Evolutionary conservation across 2,888 invertebrate species (phyloP).

Genomic region (Netelia inedita): DNA sequence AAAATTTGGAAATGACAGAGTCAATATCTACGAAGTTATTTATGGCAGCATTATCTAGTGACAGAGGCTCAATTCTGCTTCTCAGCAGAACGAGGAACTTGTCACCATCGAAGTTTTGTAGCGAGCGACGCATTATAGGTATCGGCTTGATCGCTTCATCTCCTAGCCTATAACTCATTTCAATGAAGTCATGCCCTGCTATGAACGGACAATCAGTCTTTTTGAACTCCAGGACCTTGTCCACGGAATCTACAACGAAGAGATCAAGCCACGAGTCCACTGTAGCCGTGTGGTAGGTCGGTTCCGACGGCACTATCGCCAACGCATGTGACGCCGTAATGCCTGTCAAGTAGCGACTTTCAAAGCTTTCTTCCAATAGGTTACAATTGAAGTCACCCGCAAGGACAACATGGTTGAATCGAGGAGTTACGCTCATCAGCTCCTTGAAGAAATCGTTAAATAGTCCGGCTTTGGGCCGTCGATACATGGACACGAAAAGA

Average conservation of each 20-base stretch:
- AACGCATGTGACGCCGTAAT: background rate
- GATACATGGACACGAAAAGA: background rate
- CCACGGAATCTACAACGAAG: background rate
- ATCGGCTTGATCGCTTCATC: too few relatives aligned
- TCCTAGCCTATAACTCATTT: background rate
- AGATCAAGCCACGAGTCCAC: conserved; percentile 8
- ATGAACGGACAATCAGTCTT: conserved; percentile 2
- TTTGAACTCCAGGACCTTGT: background rate
- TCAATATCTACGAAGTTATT: too few relatives aligned
- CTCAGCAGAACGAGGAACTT: too few relatives aligned
- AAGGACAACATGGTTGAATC: conserved; percentile 9
- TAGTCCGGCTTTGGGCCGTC: conserved; percentile 5
- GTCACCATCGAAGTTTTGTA: too few relatives aligned
- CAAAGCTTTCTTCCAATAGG: background rate
- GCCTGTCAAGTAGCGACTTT: background rate
- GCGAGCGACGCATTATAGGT: too few relatives aligned
- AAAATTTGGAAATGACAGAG: too few relatives aligned
- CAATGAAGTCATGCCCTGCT: conserved; percentile 3
- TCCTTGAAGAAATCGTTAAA: conserved; percentile 3
- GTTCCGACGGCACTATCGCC: background rate
- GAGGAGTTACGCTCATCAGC: background rate
- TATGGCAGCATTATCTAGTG: too few relatives aligned
- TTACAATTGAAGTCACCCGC: conserved; percentile 30
- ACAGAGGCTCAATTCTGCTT: too few relatives aligned
- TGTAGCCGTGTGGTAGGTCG: background rate